Percentiles rank a stretch among this genome's conserved stretches.
These are phyloP conservation scores for Cordilura impudica DNA, from an alignment of 2,888 invertebrate genomes.

Conservation along the genomic window DNA sequence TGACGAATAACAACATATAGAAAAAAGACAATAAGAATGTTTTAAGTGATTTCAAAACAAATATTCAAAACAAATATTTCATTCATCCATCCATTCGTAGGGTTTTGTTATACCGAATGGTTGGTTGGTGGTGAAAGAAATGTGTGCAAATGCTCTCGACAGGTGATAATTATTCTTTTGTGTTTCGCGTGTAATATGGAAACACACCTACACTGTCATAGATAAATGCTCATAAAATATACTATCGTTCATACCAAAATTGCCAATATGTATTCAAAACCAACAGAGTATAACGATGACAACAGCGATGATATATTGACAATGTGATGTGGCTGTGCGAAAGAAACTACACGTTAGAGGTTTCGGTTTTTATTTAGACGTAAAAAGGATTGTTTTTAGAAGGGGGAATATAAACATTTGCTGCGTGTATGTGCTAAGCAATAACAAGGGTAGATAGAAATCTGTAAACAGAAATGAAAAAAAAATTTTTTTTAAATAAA, in stretches of 20 bases:
- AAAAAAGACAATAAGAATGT: background rate
- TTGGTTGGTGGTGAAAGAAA: background rate
- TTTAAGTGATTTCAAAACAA: constrained; percentile 36
- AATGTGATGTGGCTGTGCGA: constrained; percentile 7
- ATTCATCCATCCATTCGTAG: constrained; percentile 47
- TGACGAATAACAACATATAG: background rate
- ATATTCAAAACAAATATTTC: constrained; percentile 33
- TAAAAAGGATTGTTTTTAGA: background rate
- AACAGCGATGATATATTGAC: background rate
- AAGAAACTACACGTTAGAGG: background rate
- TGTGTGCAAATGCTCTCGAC: constrained; percentile 32
- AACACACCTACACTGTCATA: constrained; percentile 15
- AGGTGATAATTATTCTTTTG: constrained; percentile 64
- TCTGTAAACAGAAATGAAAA: too few species aligned
- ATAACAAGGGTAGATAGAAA: too few species aligned
- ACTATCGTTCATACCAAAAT: background rate
- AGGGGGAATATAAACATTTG: background rate
- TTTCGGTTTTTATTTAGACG: background rate
- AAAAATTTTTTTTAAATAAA: too few species aligned
- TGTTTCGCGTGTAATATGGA: constrained; percentile 38
- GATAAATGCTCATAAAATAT: too few species aligned
- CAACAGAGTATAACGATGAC: background rate
- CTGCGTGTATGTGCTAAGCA: background rate
- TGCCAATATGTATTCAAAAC: constrained; percentile 18
- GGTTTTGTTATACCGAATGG: background rate